phyloP scores from a whole-genome alignment of 2,888 invertebrate genomes.

The Petrolisthes manimaculis region DNA sequence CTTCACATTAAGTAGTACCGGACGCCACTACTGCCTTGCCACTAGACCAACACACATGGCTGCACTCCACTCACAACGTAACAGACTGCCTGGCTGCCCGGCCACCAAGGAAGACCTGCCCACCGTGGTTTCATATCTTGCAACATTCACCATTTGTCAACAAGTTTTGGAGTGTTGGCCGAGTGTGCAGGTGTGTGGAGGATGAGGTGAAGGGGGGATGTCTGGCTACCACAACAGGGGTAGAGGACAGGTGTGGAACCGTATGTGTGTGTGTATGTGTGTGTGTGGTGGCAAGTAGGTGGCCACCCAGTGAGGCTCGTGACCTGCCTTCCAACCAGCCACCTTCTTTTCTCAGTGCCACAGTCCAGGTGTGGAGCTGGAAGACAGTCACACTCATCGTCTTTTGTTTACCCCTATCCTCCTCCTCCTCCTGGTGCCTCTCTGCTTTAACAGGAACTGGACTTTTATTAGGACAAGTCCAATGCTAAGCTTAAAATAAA shows the following conservation, averaged over 20 bases:
- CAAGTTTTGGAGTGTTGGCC: neutral
- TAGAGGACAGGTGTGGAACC: neutral
- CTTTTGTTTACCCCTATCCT: neutral
- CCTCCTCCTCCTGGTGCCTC: neutral
- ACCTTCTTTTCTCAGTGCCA: neutral
- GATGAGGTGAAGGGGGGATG: neutral
- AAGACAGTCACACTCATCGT: neutral
- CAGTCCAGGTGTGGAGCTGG: neutral
- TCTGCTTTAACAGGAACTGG: too few species aligned
- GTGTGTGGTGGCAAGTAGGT: neutral
- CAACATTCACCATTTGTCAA: conserved; percentile 14
- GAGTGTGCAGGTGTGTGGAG: neutral
- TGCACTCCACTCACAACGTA: neutral
- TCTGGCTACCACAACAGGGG: neutral
- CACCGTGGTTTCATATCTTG: neutral
- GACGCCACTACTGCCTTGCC: neutral
- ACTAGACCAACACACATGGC: neutral
- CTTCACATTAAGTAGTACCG: neutral
- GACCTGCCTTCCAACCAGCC: conserved; percentile 22
- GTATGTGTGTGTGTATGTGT: too few species aligned
- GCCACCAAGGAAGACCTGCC: neutral
- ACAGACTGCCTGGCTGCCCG: neutral
- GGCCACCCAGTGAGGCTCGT: conserved; percentile 25
- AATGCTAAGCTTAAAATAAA: too few species aligned
- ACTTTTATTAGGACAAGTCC: too few species aligned